Evolutionary conservation across 2,888 invertebrate genomes (phyloP).

Genomic region (Chymomyza caudatula): DNA sequence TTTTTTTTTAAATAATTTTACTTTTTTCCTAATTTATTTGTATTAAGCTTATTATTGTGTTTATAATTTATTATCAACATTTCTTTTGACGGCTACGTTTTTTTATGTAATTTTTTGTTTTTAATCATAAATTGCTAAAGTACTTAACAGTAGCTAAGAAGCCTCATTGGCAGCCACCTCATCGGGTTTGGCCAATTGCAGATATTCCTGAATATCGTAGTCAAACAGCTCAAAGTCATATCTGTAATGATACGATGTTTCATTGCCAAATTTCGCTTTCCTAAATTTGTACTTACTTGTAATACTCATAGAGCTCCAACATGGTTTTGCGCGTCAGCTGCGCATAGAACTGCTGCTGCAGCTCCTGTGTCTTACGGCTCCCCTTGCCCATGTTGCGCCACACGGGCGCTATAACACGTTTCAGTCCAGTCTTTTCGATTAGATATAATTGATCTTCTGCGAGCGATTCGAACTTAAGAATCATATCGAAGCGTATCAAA

Average conservation of each 20-base stretch:
- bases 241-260: slow-evolving; percentile 78
- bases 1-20: slow-evolving; percentile 6
- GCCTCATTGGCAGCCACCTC: slow-evolving; percentile 39
- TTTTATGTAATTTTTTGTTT: slow-evolving; percentile 38
- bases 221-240: slow-evolving; percentile 93
- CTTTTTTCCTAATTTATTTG: slow-evolving; percentile 12
- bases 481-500: slow-evolving; percentile 88
- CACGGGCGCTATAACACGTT: slow-evolving; percentile 87
- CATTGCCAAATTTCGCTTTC: background rate
- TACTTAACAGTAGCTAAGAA: slow-evolving; percentile 39
- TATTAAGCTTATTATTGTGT: slow-evolving; percentile 46
- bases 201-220: slow-evolving; percentile 86
- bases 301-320: slow-evolving; percentile 87
- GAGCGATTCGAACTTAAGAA: slow-evolving; percentile 90
- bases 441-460: slow-evolving; percentile 90
- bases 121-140: slow-evolving; percentile 31
- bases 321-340: slow-evolving; percentile 87
- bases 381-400: slow-evolving; percentile 91
- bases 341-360: slow-evolving; percentile 86
- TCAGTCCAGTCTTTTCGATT: slow-evolving; percentile 86
- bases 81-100: slow-evolving; percentile 64
- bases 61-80: slow-evolving; percentile 59
- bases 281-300: slow-evolving; percentile 80
- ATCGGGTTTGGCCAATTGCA: slow-evolving; percentile 78
- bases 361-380: slow-evolving; percentile 84